phyloP scores from a whole-genome alignment of 1,140 invertebrate genomes.

The Monochamus saltuarius region DNA sequence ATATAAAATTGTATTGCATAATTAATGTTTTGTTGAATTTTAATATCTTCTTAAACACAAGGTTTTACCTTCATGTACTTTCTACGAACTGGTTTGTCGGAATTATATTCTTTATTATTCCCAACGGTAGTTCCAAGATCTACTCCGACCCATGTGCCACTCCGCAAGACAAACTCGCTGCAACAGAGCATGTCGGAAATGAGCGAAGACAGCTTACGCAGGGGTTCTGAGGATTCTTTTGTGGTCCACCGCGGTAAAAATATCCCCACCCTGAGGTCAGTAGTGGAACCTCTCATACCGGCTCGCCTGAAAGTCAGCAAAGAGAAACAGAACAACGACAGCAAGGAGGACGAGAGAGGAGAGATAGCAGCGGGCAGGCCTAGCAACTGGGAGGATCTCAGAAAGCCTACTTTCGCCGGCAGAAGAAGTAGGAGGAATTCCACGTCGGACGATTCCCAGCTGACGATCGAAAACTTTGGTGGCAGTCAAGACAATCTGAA shows the following conservation, averaged over 20 bases:
- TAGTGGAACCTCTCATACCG: conserved; percentile 58
- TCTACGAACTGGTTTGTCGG: too few relatives aligned
- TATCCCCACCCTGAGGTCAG: conserved; percentile 75
- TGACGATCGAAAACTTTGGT: conserved; percentile 90
- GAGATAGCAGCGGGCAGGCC: conserved; percentile 74
- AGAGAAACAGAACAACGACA: conserved; percentile 63
- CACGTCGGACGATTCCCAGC: conserved; percentile 81
- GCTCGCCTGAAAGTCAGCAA: conserved; percentile 60
- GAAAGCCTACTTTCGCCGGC: conserved; percentile 73
- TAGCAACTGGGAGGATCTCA: conserved; percentile 77
- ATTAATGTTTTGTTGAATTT: too few relatives aligned
- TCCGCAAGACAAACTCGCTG: conserved; percentile 48
- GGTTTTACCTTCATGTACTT: too few relatives aligned
- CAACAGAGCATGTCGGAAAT: conserved; percentile 47
- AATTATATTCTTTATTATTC: too few relatives aligned
- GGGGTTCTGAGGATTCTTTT: conserved; percentile 66
- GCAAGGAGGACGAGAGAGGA: conserved; percentile 64
- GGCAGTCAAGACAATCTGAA: conserved; percentile 78
- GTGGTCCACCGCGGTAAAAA: conserved; percentile 77
- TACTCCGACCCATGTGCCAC: conserved; percentile 51
- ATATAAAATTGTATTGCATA: too few relatives aligned
- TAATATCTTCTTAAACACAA: too few relatives aligned
- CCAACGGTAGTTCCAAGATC: conserved; percentile 54
- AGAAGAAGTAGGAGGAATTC: conserved; percentile 81
- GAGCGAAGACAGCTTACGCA: conserved; percentile 50